A percentile compares a stretch with the other conserved stretches of the same genome.
phyloP scores from a whole-genome alignment of 2,113 vertebrate species.

The Raja brachyura region DNA sequence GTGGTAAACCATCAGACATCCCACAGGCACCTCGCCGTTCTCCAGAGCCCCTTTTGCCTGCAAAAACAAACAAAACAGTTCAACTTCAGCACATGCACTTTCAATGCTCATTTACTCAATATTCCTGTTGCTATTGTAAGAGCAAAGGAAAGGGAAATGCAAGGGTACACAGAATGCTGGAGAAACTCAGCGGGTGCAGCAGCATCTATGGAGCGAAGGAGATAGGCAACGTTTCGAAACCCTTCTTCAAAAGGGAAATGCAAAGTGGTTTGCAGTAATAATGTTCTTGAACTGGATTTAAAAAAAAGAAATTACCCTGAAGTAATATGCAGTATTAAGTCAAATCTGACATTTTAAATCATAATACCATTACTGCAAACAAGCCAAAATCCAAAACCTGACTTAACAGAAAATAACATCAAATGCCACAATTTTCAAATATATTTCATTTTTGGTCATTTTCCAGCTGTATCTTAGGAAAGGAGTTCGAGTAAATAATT shows the following conservation, averaged over 20 bases:
- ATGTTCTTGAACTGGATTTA: background rate
- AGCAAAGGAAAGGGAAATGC: background rate
- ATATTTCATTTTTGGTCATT: no score
- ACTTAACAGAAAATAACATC: background rate
- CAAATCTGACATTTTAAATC: background rate
- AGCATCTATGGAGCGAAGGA: no score
- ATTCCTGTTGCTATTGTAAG: background rate
- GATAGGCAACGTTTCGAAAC: no score
- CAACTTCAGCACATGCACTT: background rate
- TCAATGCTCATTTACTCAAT: background rate
- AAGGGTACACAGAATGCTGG: no score
- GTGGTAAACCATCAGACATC: constrained; percentile 80
- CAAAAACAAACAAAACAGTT: constrained; percentile 40
- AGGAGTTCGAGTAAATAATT: background rate
- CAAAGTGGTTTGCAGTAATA: background rate
- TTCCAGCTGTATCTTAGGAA: background rate
- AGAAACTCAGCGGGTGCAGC: no score
- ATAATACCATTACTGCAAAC: background rate
- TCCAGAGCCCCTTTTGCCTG: constrained; percentile 79
- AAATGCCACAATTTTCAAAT: background rate
- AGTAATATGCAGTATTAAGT: background rate
- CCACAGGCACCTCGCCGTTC: constrained; percentile 83
- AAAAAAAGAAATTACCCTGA: background rate
- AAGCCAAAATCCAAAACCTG: background rate
- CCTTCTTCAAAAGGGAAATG: no score